Evolutionary conservation across 2,113 vertebrate species (phyloP), one percentile per base, ranked within the genome.

Genomic region (Phasianus colchicus): DNA sequence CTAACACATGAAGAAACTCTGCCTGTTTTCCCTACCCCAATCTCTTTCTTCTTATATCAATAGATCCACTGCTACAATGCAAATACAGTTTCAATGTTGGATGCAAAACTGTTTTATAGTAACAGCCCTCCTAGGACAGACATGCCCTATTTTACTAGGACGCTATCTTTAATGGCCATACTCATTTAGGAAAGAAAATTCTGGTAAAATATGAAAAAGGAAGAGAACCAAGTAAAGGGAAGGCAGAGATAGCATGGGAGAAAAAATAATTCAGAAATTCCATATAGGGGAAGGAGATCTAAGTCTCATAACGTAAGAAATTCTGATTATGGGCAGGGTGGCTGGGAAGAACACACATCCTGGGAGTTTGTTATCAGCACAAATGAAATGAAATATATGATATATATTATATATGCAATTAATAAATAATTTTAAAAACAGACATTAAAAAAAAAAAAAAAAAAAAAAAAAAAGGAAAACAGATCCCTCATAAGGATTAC

Each of bases 331-430:
- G 11, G 86, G 7, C 30, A 2, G 74, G 2, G 13, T 6, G 14
- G 25, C 18, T 24, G 6, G 4, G 13, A 27, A 14, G 64, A 4
- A 2, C 0, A 29, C 72, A 22, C 3, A 57, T 30, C 25, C 27
- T 76, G 30, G 42, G 32, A 58, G 10, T 16, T 30, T 69, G 18
- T 43, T 72, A 85, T 14, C 29, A 82, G 29, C 25, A 84, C 29
- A 2, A 78, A 20, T 17, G 79, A 83, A 80, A 77, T 11, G 0
- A 47, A 25, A 66, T n/a, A 8, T 36, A 58, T 10, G 14, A 16
- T 54, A 54, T 54, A 54, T 17, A 54, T 54, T 30, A 29, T 54
- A 29, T 29, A 54, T 54, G 27, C 27, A 29, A 54, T 5, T 10
- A 32, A 38, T 50, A 48, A 64, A 52, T 3, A 76, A 36, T 40